A percentile compares a stretch with the other conserved stretches of the same genome.
Evolutionary conservation across 2,113 vertebrate species (phyloP).

Genomic region (Phalacrocorax brasilianus): DNA sequence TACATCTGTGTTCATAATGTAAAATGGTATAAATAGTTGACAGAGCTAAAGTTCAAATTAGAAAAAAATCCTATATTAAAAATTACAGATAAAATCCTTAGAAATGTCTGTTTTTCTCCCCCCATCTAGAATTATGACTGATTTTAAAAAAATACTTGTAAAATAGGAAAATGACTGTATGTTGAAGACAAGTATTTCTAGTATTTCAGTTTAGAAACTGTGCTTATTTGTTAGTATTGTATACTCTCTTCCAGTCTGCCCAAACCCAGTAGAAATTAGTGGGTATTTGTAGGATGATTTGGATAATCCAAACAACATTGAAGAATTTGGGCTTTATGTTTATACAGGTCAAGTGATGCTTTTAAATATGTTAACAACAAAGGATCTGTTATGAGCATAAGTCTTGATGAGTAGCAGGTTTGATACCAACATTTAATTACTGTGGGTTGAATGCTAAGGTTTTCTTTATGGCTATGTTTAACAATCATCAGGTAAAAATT

Average conservation of each 20-base stretch:
- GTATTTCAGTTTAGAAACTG: neutral
- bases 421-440: neutral
- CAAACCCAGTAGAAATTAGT: neutral
- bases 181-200: neutral
- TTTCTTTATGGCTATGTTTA: neutral
- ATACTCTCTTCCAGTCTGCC: neutral
- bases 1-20: neutral
- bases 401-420: neutral
- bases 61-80: neutral
- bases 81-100: neutral
- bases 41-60: neutral
- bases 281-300: neutral
- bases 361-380: neutral
- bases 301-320: neutral
- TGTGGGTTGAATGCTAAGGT: neutral
- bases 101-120: neutral
- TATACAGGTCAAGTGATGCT: neutral
- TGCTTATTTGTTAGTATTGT: neutral
- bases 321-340: neutral
- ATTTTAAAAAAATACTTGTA: neutral
- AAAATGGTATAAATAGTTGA: neutral
- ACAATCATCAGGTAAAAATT: neutral
- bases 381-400: neutral
- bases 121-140: neutral
- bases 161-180: neutral